phyloP scores from a whole-genome alignment of 2,113 vertebrate species.

The Malurus elegans region DNA sequence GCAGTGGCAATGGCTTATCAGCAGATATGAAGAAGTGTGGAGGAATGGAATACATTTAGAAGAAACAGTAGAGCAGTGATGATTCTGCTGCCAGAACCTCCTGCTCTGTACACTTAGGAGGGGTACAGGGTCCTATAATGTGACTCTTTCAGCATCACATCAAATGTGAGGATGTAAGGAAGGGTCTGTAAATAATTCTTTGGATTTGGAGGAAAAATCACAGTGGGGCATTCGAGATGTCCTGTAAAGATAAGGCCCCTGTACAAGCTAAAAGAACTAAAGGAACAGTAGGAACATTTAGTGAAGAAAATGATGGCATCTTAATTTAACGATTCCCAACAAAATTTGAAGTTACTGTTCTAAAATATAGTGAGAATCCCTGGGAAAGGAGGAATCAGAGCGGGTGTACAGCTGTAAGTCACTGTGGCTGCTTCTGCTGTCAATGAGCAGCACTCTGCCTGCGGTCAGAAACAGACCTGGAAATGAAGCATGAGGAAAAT shows the following conservation, averaged over 20 bases:
- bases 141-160: not conserved
- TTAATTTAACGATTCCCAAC: not conserved
- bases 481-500: not conserved
- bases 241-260: not conserved
- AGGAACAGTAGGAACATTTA: not conserved
- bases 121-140: not conserved
- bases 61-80: not conserved
- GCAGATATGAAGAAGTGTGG: not conserved
- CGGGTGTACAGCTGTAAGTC: not conserved
- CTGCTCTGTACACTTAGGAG: not conserved
- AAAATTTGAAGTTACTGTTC: not conserved
- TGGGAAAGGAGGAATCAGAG: not conserved
- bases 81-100: not conserved
- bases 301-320: not conserved
- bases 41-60: not conserved
- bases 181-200: not conserved
- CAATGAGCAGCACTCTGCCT: not conserved
- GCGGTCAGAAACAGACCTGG: not conserved
- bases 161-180: not conserved
- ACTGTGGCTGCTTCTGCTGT: not conserved
- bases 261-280: not conserved
- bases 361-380: not conserved
- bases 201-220: not conserved
- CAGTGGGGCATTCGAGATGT: fast-evolving
- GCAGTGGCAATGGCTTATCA: not conserved